phyloP scores from a whole-genome alignment of 1,140 invertebrate genomes.

The Heliconius himera region DNA sequence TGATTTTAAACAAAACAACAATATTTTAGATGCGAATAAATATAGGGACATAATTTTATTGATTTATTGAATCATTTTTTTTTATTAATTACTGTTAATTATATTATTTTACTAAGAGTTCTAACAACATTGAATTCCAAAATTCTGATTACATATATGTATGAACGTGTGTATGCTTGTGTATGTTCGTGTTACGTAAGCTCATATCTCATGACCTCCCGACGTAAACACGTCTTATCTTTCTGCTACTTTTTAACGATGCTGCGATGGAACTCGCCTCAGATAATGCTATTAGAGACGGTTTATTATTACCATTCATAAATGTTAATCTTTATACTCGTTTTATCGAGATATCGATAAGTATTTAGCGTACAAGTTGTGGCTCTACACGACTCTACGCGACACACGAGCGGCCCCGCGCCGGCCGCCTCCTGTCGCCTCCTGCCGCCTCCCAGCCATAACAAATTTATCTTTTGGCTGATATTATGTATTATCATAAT shows the following conservation, averaged over 20 bases:
- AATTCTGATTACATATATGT: background rate
- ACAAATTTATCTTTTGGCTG: background rate
- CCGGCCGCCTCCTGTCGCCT: background rate
- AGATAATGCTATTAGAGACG: slow-evolving; percentile 31
- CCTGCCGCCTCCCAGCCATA: background rate
- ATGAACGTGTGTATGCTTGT: background rate
- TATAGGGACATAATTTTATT: no score
- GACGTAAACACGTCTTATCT: slow-evolving; percentile 27
- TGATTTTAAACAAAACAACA: no score
- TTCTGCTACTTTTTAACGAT: slow-evolving; percentile 36
- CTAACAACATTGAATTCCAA: background rate
- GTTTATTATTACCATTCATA: slow-evolving; percentile 32
- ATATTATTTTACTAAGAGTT: background rate
- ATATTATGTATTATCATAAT: background rate
- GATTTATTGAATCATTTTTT: background rate
- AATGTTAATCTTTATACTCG: slow-evolving; percentile 27
- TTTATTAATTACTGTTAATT: background rate
- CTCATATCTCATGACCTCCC: slow-evolving; percentile 27
- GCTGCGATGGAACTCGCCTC: slow-evolving; percentile 23
- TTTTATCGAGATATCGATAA: slow-evolving; percentile 14
- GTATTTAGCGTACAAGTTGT: background rate
- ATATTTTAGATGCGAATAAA: no score
- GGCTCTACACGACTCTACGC: background rate
- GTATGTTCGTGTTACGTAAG: slow-evolving; percentile 34
- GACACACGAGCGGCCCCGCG: background rate